Evolutionary conservation across 1,140 invertebrate genomes (phyloP), one percentile per base, ranked within the genome.

Genomic region (Pantala flavescens): DNA sequence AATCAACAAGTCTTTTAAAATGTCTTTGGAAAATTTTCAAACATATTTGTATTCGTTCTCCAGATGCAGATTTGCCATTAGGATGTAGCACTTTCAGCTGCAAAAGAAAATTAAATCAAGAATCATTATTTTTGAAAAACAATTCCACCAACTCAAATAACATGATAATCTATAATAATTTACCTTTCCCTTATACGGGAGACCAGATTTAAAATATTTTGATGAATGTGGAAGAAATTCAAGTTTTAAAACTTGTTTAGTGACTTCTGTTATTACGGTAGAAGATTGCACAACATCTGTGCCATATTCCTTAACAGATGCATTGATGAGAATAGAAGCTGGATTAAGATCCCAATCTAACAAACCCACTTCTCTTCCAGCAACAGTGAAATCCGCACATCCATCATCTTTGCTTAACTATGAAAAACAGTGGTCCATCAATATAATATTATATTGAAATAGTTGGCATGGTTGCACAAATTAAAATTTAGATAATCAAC

Each of bases 101-200:
- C 71, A 75, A 73, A 36, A 70, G 70, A 75, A 12, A 73, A n/a
- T 21, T 24, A 74, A 5, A 5, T 36, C 28, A 36, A 36, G 28
- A 36, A 36, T 36, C 28, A 36, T 36, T 5, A 9, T 5, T 36
- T 36, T 5, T 5, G 28, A 5, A 36, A 36, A 36, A 36, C 9
- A 36, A 36, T 36, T 36, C 9, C 2, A 36, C 3, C 9, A 36
- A 2, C 28, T 36, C 28, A 36, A 36, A 36, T 9, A 36, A 36
- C 28, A 5, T 5, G 9, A 36, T 80, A 77, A 10, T 36, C 76
- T 0, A 78, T 36, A 77, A 78, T 36, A 77, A 77, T 77, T 9
- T 75, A 88, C 87, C 82, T 88, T 88, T 76, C 88, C 85, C 77
- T 87, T 85, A 77, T 89, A 88, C 0, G 89, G 89, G 55, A 90